A percentile compares a stretch with the other conserved stretches of the same genome.
These are phyloP conservation scores for Neomorphus geoffroyi DNA, from an alignment of 2,797 vertebrate genomes.

Conservation along the genomic window DNA sequence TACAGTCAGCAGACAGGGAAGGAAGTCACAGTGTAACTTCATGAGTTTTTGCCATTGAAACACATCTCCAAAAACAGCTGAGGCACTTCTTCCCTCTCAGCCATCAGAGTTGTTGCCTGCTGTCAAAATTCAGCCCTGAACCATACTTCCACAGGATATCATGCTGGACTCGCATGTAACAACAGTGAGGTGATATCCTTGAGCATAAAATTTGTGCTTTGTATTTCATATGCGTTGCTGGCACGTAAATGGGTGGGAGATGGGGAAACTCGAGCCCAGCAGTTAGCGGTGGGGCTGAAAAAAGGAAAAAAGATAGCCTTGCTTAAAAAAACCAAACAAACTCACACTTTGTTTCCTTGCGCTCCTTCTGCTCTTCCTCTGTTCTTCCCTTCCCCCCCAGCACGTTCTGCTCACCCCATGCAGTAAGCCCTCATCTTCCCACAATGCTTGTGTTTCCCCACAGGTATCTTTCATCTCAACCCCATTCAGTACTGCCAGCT, in stretches of 20 bases:
- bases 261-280: accelerated
- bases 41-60: not conserved
- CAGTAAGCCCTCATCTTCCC: not conserved
- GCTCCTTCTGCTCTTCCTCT: not conserved
- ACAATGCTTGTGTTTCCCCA: not conserved
- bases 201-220: not conserved
- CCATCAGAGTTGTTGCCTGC: not conserved
- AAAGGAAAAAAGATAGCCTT: not conserved
- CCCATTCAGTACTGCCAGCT: not conserved
- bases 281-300: not conserved
- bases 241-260: not conserved
- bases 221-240: not conserved
- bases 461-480: not conserved
- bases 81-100: not conserved
- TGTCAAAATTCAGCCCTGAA: not conserved
- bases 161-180: not conserved
- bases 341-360: not conserved
- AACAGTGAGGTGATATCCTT: not conserved
- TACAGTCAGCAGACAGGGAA: not conserved
- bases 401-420: not conserved
- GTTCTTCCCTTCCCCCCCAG: not conserved
- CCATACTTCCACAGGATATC: not conserved
- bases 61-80: not conserved
- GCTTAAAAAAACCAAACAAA: not conserved
- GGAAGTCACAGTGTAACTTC: not conserved